phyloP scores from a whole-genome alignment of 2,888 invertebrate genomes.

The Subacronicta megacephala region DNA sequence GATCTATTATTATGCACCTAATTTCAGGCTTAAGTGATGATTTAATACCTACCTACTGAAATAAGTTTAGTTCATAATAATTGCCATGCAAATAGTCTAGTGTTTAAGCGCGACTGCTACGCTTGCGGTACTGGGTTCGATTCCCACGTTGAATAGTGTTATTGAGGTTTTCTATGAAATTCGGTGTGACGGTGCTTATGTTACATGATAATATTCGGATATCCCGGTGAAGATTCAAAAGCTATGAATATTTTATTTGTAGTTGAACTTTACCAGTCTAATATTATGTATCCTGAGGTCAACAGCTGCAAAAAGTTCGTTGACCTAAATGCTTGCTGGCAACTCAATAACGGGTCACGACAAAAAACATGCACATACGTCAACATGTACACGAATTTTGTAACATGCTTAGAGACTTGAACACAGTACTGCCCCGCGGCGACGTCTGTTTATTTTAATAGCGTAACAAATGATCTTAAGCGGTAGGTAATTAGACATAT shows the following conservation, averaged over 20 bases:
- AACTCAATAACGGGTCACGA: slow-evolving; percentile 50
- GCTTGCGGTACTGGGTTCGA: no score
- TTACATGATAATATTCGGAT: no score
- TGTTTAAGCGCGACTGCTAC: no score
- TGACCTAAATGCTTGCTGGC: slow-evolving; percentile 43
- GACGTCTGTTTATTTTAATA: slow-evolving; percentile 23
- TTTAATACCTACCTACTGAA: no score
- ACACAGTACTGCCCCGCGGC: slow-evolving; percentile 32
- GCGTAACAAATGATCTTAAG: slow-evolving; percentile 37
- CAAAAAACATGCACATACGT: slow-evolving; percentile 33
- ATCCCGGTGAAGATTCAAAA: no score
- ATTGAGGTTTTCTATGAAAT: no score
- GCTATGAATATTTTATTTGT: neutral
- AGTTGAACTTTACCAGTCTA: neutral
- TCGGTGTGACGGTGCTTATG: no score
- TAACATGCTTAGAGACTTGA: slow-evolving; percentile 24
- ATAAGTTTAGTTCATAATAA: no score
- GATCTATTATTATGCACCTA: no score
- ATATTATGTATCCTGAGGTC: slow-evolving; percentile 33
- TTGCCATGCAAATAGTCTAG: no score
- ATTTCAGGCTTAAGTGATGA: no score
- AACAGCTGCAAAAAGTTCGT: slow-evolving; percentile 45
- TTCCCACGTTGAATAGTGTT: no score
- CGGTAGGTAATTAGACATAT: slow-evolving; percentile 26
- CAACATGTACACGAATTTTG: slow-evolving; percentile 34